phyloP scores from a whole-genome alignment of 1,140 invertebrate genomes.

The Drosophila micromelanica region DNA sequence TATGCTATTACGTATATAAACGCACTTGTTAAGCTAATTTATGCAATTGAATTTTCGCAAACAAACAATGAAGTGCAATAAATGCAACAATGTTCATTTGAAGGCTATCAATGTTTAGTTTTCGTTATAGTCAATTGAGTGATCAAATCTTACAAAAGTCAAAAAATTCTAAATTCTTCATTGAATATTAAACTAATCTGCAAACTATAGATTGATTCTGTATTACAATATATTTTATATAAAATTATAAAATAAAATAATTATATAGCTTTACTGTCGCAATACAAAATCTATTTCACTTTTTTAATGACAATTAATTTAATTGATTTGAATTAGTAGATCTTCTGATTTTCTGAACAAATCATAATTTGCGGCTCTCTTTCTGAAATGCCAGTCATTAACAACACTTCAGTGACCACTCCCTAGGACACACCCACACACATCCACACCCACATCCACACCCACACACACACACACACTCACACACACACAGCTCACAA shows the following conservation, averaged over 20 bases:
- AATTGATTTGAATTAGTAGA: constrained; percentile 23
- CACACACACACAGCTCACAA: no score
- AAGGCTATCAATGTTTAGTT: not conserved
- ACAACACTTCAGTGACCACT: constrained; percentile 26
- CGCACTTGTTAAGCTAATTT: constrained; percentile 49
- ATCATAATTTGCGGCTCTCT: constrained; percentile 10
- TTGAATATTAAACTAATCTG: no score
- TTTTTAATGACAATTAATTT: not conserved
- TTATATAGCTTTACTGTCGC: not conserved
- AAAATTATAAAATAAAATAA: no score
- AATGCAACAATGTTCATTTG: not conserved
- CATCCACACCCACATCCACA: not conserved
- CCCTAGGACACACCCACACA: not conserved
- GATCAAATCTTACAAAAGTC: not conserved
- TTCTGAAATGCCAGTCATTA: constrained; percentile 34
- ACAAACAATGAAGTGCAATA: not conserved
- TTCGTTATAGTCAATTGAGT: not conserved
- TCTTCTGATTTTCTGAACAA: constrained; percentile 15
- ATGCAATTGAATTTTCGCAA: constrained; percentile 14
- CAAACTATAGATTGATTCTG: not conserved
- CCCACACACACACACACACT: no score
- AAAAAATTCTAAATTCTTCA: no score
- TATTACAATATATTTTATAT: not conserved
- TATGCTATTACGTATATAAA: constrained; percentile 29
- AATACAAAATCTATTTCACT: not conserved